Evolutionary conservation across 2,113 vertebrate genomes (phyloP).

Genomic region (Pangasianodon hypophthalmus): DNA sequence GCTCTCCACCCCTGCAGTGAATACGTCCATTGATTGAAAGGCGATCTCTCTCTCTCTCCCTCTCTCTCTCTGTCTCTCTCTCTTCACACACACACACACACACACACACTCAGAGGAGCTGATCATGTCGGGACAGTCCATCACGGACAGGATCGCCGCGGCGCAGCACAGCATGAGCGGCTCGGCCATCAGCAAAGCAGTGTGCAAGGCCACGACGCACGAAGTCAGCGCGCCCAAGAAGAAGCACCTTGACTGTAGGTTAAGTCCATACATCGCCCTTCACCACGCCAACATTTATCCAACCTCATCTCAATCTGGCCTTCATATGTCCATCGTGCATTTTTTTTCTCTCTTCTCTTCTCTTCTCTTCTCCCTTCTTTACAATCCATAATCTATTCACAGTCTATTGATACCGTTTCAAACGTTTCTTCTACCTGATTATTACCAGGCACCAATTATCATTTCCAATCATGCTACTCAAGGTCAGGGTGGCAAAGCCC

Average conservation of each 20-base stretch:
- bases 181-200: slow-evolving; percentile 84
- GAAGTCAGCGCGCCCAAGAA: slow-evolving; percentile 90
- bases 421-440: not conserved
- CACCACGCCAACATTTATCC: slow-evolving; percentile 31
- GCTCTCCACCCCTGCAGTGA: slow-evolving; percentile 50
- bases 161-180: slow-evolving; percentile 91
- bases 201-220: slow-evolving; percentile 89
- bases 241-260: slow-evolving; percentile 92
- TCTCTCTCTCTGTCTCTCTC: not conserved
- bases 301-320: slow-evolving; percentile 19
- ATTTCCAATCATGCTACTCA: slow-evolving; percentile 41
- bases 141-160: slow-evolving; percentile 85
- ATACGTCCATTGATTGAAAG: slow-evolving; percentile 40
- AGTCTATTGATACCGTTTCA: not conserved
- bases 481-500: slow-evolving; percentile 46
- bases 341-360: not conserved
- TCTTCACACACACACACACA: not conserved
- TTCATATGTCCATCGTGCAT: not conserved
- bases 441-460: slow-evolving; percentile 25
- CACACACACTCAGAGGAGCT: slow-evolving; percentile 23
- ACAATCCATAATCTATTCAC: not conserved
- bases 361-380: not conserved
- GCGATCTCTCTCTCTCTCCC: slow-evolving; percentile 12
- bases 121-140: slow-evolving; percentile 85
- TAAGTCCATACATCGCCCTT: slow-evolving; percentile 40